These are phyloP conservation scores for Erinaceus europaeus DNA, from an alignment of 2,113 vertebrate genomes.

Conservation along the genomic window DNA sequence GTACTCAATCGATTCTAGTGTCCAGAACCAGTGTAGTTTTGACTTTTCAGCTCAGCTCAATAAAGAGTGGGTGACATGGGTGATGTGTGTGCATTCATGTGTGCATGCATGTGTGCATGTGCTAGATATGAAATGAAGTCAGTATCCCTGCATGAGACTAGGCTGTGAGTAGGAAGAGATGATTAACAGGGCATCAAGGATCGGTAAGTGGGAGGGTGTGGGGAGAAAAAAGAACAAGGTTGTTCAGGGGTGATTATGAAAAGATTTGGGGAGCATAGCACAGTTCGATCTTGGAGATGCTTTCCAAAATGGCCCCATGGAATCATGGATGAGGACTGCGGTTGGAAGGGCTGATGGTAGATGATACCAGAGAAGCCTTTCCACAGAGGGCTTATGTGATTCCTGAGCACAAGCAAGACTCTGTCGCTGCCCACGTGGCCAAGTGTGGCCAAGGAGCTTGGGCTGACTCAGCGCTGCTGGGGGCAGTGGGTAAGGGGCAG, in stretches of 20 bases:
- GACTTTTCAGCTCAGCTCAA: background rate
- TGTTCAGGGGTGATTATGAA: background rate
- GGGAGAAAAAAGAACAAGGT: background rate
- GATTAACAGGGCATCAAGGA: background rate
- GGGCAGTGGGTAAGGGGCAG: background rate
- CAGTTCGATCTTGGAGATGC: background rate
- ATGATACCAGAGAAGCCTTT: background rate
- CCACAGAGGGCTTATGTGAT: background rate
- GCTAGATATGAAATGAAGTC: background rate
- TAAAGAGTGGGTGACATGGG: background rate
- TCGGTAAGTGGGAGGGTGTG: background rate
- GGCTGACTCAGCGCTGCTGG: background rate
- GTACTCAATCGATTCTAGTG: background rate
- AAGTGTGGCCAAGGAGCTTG: background rate
- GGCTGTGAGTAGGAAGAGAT: background rate
- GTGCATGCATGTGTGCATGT: background rate
- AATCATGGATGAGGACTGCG: background rate
- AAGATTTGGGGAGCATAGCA: background rate
- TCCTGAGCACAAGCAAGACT: background rate
- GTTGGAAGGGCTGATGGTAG: background rate
- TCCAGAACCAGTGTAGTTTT: conserved; percentile 11
- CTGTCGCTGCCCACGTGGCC: background rate
- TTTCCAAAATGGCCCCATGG: background rate
- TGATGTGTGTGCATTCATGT: background rate
- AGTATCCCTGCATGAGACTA: background rate